A percentile compares a stretch with the other conserved stretches of the same genome.
These are phyloP conservation scores for Bhutanitis thaidina DNA, from an alignment of 2,888 invertebrate genomes.

Conservation along the genomic window DNA sequence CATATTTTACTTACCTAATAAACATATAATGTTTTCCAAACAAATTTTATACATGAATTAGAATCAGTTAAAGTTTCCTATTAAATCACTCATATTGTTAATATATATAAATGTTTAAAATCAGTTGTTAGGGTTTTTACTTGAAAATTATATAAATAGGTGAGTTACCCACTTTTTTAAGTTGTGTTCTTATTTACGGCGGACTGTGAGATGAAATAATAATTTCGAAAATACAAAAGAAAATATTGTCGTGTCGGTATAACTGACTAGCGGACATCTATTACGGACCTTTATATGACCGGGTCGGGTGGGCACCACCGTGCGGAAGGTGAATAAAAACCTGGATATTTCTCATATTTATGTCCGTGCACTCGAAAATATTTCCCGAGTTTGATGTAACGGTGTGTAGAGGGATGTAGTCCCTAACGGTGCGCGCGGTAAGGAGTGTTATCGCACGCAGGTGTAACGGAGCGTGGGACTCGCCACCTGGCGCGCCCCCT, in stretches of 20 bases:
- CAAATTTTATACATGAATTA: no score
- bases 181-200: not conserved
- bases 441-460: constrained; percentile 70
- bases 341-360: constrained; percentile 77
- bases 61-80: no score
- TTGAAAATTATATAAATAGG: no score
- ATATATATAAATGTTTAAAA: no score
- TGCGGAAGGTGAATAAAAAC: constrained; percentile 69
- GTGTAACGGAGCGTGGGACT: constrained; percentile 75
- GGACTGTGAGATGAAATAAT: not conserved
- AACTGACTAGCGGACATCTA: constrained; percentile 54
- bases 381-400: constrained; percentile 55
- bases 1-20: no score
- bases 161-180: no score
- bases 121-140: no score
- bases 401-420: constrained; percentile 52
- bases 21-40: no score
- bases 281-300: constrained; percentile 62
- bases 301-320: constrained; percentile 36
- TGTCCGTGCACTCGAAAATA: constrained; percentile 76
- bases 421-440: constrained; percentile 50
- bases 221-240: constrained; percentile 11
- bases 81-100: no score
- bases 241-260: constrained; percentile 55
- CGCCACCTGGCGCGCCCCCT: constrained; percentile 80